These are phyloP conservation scores for Dromococcyx pavoninus DNA, from an alignment of 2,797 vertebrate genomes.

Conservation along the genomic window DNA sequence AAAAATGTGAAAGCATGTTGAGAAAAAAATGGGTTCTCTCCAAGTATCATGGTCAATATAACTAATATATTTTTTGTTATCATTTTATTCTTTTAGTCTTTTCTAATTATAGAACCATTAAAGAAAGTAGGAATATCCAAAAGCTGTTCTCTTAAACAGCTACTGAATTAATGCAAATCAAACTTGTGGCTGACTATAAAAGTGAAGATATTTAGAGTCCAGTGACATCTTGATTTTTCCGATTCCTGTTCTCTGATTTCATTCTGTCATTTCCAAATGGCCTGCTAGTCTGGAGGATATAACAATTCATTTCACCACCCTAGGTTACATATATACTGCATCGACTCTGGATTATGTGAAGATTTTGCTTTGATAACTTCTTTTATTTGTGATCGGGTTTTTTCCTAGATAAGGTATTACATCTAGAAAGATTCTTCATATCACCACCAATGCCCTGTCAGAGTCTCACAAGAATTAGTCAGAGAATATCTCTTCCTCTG, in stretches of 20 bases:
- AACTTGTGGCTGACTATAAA: not conserved
- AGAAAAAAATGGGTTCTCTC: not conserved
- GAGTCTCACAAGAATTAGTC: slow-evolving; percentile 44
- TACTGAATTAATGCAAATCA: not conserved
- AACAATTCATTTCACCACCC: not conserved
- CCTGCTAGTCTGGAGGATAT: not conserved
- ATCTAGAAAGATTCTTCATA: not conserved
- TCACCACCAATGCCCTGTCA: slow-evolving; percentile 21
- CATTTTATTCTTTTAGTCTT: not conserved
- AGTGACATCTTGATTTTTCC: not conserved
- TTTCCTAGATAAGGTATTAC: not conserved
- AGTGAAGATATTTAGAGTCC: not conserved
- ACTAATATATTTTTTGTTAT: not conserved
- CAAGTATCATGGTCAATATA: not conserved
- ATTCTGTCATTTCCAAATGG: not conserved
- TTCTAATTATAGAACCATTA: not conserved
- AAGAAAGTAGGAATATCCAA: not conserved
- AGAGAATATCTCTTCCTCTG: slow-evolving; percentile 9
- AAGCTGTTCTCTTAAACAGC: not conserved
- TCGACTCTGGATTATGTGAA: not conserved
- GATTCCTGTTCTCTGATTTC: not conserved
- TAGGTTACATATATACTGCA: not conserved
- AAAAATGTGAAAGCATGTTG: not conserved
- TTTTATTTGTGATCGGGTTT: not conserved
- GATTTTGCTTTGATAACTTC: not conserved